A percentile compares a stretch with the other conserved stretches of the same genome.
Evolutionary conservation across 2,888 invertebrate genomes (phyloP).

Genomic region (Myopa testacea): DNA sequence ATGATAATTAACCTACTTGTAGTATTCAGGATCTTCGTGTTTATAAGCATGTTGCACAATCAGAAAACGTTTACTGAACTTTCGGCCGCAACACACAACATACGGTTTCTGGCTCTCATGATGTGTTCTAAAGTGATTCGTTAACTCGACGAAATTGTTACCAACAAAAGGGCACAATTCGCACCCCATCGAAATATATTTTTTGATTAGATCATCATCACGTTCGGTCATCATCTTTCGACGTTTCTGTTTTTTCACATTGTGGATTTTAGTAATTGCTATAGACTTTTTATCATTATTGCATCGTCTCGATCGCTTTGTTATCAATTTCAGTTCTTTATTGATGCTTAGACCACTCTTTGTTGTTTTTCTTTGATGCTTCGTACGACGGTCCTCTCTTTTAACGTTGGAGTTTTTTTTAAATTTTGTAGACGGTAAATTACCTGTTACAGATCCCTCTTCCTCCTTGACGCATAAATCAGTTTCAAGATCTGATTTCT

Average conservation of each 20-base stretch:
- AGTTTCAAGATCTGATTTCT: conserved; percentile 8
- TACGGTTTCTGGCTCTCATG: conserved; percentile 60
- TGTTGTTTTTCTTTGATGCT: conserved; percentile 4
- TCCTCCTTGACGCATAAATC: conserved; percentile 27
- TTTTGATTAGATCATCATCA: conserved; percentile 61
- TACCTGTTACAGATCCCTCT: conserved; percentile 16
- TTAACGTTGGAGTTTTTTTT: neutral
- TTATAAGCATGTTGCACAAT: conserved; percentile 65
- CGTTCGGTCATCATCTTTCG: conserved; percentile 54
- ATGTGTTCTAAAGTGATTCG: conserved; percentile 60
- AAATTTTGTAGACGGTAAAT: neutral
- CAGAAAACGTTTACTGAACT: conserved; percentile 62
- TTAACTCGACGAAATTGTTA: conserved; percentile 60
- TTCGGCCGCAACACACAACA: conserved; percentile 65
- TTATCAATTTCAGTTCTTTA: conserved; percentile 7
- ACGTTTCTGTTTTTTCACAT: conserved; percentile 47
- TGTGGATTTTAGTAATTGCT: conserved; percentile 28
- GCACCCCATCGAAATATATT: conserved; percentile 64
- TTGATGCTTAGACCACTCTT: no score
- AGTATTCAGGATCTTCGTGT: conserved; percentile 66
- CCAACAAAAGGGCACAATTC: conserved; percentile 61
- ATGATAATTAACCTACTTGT: conserved; percentile 57
- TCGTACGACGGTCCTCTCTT: neutral
- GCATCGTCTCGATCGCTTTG: conserved; percentile 40
- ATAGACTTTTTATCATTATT: conserved; percentile 27